phyloP scores from a whole-genome alignment of 30 jellyfish, hydroid and myxozoan genomes.

The Aurelia aurita complex sp. Pacific region DNA sequence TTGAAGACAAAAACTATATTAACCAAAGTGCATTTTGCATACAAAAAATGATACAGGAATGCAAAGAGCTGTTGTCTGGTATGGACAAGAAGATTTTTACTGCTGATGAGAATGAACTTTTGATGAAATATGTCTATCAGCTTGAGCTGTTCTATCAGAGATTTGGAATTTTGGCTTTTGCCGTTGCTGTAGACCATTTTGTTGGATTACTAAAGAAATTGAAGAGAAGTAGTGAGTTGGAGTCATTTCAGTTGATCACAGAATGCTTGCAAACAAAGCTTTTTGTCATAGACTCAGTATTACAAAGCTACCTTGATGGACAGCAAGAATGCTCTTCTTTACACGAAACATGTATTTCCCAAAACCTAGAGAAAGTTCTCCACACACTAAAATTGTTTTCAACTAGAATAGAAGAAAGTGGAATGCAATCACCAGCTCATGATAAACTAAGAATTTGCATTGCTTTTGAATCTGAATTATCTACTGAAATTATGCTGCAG shows the following conservation, averaged over 20 bases:
- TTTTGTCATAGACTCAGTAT: not conserved
- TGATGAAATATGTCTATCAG: not conserved
- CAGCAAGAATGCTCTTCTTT: not conserved
- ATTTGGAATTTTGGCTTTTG: slow-evolving; percentile 19
- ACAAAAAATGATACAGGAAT: not conserved
- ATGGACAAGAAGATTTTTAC: not conserved
- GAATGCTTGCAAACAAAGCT: slow-evolving; percentile 14
- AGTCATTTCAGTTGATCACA: not conserved
- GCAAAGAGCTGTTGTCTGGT: not conserved
- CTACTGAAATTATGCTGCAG: not conserved
- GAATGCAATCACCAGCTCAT: not conserved
- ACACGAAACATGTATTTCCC: no score
- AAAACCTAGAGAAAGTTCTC: no score
- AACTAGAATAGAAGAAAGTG: not conserved
- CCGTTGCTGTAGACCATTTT: not conserved
- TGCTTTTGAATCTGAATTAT: slow-evolving; percentile 18
- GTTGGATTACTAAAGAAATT: not conserved
- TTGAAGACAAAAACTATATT: not conserved
- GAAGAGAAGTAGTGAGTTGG: not conserved
- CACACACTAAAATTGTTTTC: no score
- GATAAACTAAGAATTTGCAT: not conserved
- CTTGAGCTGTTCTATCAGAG: not conserved
- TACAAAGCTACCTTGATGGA: not conserved
- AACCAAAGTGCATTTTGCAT: not conserved
- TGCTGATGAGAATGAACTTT: not conserved